Base-by-base conservation (phyloP, 1,140 invertebrate genomes). In the Megathymus violae region DNA sequence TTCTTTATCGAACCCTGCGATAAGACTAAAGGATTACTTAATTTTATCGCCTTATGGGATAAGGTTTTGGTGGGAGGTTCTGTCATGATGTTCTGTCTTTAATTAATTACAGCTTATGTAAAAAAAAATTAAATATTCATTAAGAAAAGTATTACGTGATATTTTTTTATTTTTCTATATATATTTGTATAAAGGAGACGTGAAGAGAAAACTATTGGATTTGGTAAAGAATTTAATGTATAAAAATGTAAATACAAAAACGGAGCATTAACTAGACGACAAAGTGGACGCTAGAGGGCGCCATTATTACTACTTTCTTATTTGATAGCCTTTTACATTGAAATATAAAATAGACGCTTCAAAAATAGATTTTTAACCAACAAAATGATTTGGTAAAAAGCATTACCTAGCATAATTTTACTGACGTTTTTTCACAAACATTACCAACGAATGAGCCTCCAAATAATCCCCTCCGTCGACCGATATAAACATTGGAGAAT, bases 201-300 rank as follows among this genome's bases (percentile, higher is more conserved):
- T 44, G 38, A 60, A 81, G 62, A 74, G 52, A 82, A 16, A 52
- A 52, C 50, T 3, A 40, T 66, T 68, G 67, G 40, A 58, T 75
- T 80, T 74, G 67, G 52, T 72, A 75, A 76, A 80, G 52, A 71
- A 67, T 83, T 85, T 77, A 81, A 80, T 80, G 70, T 78, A 80
- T 69, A 75, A 80, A 80, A 77, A 75, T 79, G 67, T 82, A 78
- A 74, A 81, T 79, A 82, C 76, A 80, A 64, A 72, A 19, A 67
- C 56, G 63, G 56, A 78, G 65, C 65, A 73, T 71, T 52, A 52
- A 22, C 36, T 52, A 63, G 22, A 60, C 64, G 61, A 64, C 36
- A 46, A 34, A 56, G 64, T 19, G 38, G 51, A 5, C 43, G 47
- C 31, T 40, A 22, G 43, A 14, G 52, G 16, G 44, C 62, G 17